Percentiles rank a stretch among this genome's conserved stretches.
Evolutionary conservation across 2,797 vertebrate species (phyloP).

Genomic region (Sciurus carolinensis): DNA sequence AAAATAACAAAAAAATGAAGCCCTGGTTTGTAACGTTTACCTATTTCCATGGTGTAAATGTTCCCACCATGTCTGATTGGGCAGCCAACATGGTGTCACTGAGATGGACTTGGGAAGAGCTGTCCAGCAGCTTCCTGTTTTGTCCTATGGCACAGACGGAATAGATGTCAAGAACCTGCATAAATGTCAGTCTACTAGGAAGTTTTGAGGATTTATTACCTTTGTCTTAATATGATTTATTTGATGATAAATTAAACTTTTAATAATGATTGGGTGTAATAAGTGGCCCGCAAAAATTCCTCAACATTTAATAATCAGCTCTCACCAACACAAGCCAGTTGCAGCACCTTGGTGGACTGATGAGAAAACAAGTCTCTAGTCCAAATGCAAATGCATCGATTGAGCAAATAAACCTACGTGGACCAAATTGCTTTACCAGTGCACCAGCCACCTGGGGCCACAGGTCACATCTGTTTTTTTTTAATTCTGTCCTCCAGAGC

Average conservation of each 20-base stretch:
- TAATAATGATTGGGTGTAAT: neutral
- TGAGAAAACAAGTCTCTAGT: neutral
- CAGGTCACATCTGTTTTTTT: neutral
- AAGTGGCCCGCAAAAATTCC: neutral
- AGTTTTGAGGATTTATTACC: neutral
- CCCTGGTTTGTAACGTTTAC: neutral
- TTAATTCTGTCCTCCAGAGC: neutral
- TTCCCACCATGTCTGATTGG: neutral
- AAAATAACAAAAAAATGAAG: neutral
- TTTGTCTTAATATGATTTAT: neutral
- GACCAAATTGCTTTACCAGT: neutral
- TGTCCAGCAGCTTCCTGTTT: rapidly evolving
- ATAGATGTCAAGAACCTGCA: neutral
- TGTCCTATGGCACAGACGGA: neutral
- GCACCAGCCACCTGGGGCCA: neutral
- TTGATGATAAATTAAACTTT: neutral
- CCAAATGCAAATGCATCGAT: neutral
- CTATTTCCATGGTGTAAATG: neutral
- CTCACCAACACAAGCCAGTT: neutral
- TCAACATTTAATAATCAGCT: neutral
- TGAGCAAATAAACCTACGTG: neutral
- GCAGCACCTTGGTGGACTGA: neutral
- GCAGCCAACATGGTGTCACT: neutral
- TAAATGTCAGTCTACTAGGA: neutral
- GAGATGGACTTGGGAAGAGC: neutral